Base-by-base conservation (phyloP, 2,113 vertebrate species). In the Takifugu flavidus region DNA sequence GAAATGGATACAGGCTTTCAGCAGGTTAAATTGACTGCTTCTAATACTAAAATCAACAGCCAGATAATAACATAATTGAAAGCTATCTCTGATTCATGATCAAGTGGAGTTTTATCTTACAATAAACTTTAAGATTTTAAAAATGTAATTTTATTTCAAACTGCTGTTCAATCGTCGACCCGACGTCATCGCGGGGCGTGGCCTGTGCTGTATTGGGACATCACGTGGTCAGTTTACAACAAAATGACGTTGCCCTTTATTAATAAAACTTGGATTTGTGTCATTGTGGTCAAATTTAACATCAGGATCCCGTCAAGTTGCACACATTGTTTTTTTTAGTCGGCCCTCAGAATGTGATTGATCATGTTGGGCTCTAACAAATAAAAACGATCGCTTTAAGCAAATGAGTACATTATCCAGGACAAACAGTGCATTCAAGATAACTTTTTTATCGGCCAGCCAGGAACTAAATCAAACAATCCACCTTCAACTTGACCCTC, bases 381-480 rank as follows among this genome's bases (percentile, higher is more conserved):
- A 50, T 15, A 45, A 56, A 13, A 4, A 10, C 39, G 5, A 50
- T 0, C 0, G 6, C n/a, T 26, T 31, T 50, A 0, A 55, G 13
- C 15, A 46, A 12, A 29, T 39, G 7, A 39, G 34, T 10, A 11
- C 34, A 39, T 39, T 49, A 49, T 10, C 13, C 45, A 45, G 13
- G 45, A 59, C 34, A 39, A 39, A 39, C 34, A 39, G 34, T 39
- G 34, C 2, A n/a, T 10, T 25, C 1, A 49, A 49, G 15, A 25
- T 45, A 49, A 28, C 25, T 14, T 28, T 26, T 14, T 28, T 26
- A 59, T 58, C 25, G 6, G 3, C 47, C 56, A 56, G 50, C 79
- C 66, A 65, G 51, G 52, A 4, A 34, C 25, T 28, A 39, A 39
- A 39, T 2, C 34, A 47, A 47, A 66, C 58, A 66, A 28, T 49